Percentiles rank a stretch among this genome's conserved stretches.
Evolutionary conservation across 2,888 invertebrate species (phyloP).

Genomic region (Athripsodes cinereus): DNA sequence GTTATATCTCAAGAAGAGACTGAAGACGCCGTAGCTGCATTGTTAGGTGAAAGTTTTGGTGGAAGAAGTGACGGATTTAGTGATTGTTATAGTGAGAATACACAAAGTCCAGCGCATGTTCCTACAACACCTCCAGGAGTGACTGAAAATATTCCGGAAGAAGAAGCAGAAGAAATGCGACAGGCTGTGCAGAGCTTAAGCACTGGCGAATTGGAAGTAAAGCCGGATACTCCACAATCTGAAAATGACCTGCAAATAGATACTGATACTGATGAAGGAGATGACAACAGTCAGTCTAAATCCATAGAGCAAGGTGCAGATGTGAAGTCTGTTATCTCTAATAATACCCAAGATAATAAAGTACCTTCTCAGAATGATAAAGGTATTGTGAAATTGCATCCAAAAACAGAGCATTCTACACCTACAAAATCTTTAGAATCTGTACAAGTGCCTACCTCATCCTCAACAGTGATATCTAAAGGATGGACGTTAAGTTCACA

Average conservation of each 20-base stretch:
- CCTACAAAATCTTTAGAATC: slow-evolving; percentile 35
- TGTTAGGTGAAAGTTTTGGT: slow-evolving; percentile 81
- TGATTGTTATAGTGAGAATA: slow-evolving; percentile 50
- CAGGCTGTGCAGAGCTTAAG: slow-evolving; percentile 78
- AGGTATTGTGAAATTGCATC: slow-evolving; percentile 14
- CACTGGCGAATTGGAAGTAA: slow-evolving; percentile 63
- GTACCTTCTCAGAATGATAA: slow-evolving; percentile 24
- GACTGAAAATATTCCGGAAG: slow-evolving; percentile 56
- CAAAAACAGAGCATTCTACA: slow-evolving; percentile 25
- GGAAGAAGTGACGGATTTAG: slow-evolving; percentile 52
- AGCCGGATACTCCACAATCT: slow-evolving; percentile 80
- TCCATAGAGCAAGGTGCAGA: slow-evolving; percentile 30
- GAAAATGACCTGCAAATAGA: slow-evolving; percentile 80
- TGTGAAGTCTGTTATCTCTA: neutral
- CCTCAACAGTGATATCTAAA: slow-evolving; percentile 51
- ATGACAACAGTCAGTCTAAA: slow-evolving; percentile 47
- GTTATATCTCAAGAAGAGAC: slow-evolving; percentile 89
- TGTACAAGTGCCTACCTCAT: slow-evolving; percentile 39
- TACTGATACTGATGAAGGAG: slow-evolving; percentile 75
- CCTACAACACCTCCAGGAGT: slow-evolving; percentile 41
- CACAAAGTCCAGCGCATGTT: slow-evolving; percentile 43
- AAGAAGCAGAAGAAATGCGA: slow-evolving; percentile 77
- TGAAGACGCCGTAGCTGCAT: slow-evolving; percentile 84
- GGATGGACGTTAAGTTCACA: slow-evolving; percentile 50
- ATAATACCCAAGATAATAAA: neutral